phyloP scores from a whole-genome alignment of 2,888 invertebrate genomes.

The Saturnia japonica region DNA sequence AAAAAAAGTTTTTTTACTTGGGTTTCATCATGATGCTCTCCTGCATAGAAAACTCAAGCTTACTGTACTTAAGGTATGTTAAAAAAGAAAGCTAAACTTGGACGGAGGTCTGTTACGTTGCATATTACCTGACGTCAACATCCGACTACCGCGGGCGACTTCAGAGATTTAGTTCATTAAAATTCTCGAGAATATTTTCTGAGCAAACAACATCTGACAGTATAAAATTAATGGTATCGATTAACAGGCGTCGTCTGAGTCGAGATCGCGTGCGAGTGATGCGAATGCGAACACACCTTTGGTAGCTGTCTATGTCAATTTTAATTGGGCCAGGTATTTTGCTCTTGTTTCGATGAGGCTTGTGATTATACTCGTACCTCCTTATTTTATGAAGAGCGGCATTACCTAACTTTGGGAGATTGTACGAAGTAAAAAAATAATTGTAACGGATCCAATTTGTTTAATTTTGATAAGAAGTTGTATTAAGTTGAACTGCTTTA shows the following conservation, averaged over 20 bases:
- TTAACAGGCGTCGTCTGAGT: constrained; percentile 61
- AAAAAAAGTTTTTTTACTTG: too few species aligned
- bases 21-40: too few species aligned
- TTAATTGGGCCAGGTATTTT: constrained; percentile 77
- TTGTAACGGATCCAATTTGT: not conserved
- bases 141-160: constrained; percentile 8
- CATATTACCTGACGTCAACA: constrained; percentile 3
- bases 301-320: constrained; percentile 76
- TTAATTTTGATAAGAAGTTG: not conserved
- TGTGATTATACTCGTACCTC: constrained; percentile 67
- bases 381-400: constrained; percentile 42
- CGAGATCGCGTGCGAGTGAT: constrained; percentile 77
- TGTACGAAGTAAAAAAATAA: not conserved
- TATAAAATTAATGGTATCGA: constrained; percentile 78
- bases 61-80: not conserved
- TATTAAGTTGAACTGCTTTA: not conserved
- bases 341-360: constrained; percentile 63
- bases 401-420: constrained; percentile 21
- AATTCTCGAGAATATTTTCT: constrained; percentile 61
- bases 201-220: constrained; percentile 63
- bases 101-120: not conserved
- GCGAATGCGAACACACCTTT: constrained; percentile 64
- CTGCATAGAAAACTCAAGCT: too few species aligned
- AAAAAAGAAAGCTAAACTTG: not conserved
- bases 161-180: constrained; percentile 47